phyloP scores from a whole-genome alignment of 2,888 invertebrate species.

The Stenodera caucasica region DNA sequence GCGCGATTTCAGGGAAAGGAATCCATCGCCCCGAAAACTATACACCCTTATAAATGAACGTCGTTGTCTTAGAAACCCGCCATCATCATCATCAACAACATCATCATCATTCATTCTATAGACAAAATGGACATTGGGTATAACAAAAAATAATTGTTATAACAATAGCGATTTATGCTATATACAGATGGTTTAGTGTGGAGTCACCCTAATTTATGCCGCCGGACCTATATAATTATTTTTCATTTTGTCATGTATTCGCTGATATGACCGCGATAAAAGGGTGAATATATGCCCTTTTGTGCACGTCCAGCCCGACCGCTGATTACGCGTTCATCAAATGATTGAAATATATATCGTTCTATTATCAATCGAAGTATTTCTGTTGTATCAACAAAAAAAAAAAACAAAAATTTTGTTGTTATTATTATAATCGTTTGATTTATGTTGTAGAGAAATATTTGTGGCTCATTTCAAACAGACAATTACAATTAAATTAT shows the following conservation, averaged over 20 bases:
- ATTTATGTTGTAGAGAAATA: constrained; percentile 39
- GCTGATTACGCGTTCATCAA: constrained; percentile 8
- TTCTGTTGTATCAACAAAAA: not conserved
- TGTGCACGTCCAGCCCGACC: not conserved
- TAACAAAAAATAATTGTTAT: not conserved
- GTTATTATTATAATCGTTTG: too few relatives aligned
- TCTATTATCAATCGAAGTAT: not conserved
- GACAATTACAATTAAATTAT: constrained; percentile 44
- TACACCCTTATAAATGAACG: constrained; percentile 20
- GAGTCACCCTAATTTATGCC: constrained; percentile 20
- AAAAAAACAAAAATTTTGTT: too few relatives aligned
- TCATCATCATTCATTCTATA: too few relatives aligned
- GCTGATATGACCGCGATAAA: constrained; percentile 2
- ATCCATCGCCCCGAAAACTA: constrained; percentile 39
- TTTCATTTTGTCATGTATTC: constrained; percentile 22
- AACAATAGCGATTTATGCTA: not conserved
- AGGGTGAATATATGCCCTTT: constrained; percentile 2
- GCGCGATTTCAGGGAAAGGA: constrained; percentile 53
- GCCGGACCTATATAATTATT: constrained; percentile 18
- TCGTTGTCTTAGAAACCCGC: constrained; percentile 31
- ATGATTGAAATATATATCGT: not conserved
- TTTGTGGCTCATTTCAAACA: constrained; percentile 43
- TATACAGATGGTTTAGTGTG: not conserved
- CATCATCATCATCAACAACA: constrained; percentile 13
- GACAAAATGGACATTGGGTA: too few relatives aligned